These are phyloP conservation scores for Drosophila melanosoma DNA, from an alignment of 2,888 invertebrate genomes.

Conservation along the genomic window DNA sequence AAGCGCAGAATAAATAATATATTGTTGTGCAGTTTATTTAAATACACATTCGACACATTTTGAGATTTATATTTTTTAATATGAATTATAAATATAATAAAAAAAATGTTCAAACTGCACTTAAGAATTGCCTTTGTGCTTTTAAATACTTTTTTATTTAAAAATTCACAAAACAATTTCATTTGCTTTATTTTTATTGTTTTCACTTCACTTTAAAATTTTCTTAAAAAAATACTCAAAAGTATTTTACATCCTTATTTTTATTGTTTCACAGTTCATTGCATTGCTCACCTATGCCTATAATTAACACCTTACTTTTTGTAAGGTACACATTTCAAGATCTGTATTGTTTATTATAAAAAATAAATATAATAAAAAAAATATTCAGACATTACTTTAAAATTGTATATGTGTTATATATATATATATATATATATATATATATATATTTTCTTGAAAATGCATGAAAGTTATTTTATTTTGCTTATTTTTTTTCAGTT, in stretches of 20 bases:
- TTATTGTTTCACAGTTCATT: neutral
- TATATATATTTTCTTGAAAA: neutral
- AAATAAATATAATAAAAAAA: no score
- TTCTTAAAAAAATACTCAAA: neutral
- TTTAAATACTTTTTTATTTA: no score
- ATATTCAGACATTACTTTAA: no score
- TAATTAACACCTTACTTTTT: neutral
- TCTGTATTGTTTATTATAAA: no score
- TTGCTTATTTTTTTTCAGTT: neutral
- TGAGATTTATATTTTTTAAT: neutral
- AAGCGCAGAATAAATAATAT: neutral
- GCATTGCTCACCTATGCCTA: neutral
- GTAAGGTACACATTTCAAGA: no score
- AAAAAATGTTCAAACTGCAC: neutral
- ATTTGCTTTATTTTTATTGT: no score
- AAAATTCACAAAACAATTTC: no score
- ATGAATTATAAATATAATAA: neutral
- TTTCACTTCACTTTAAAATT: neutral
- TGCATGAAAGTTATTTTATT: neutral
- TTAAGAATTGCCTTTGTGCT: no score
- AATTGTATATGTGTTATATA: no score
- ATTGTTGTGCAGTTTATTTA: neutral
- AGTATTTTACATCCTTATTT: no score
- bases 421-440: no score
- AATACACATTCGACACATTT: no score